Percentiles rank a stretch among this genome's conserved stretches.
Conservation (phyloP, 2,888 invertebrate genomes). For the Drosophila limbata region DNA sequence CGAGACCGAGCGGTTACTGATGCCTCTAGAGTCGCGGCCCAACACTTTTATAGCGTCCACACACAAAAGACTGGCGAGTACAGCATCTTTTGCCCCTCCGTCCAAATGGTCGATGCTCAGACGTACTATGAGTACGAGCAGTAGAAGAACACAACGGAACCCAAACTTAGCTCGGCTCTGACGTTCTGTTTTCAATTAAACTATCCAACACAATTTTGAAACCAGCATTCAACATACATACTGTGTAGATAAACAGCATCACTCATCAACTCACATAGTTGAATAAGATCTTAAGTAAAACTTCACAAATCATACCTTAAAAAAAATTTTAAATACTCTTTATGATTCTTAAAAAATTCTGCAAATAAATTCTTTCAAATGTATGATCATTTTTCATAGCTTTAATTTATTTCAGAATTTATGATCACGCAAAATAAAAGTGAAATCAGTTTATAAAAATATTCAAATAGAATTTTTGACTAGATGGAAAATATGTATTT, state of each 20-base stretch:
- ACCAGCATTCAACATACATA: background rate
- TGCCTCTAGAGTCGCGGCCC: constrained; percentile 40
- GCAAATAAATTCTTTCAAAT: too few species aligned
- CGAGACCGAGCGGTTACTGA: constrained; percentile 61
- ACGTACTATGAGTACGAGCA: constrained; percentile 14
- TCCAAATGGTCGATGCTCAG: constrained; percentile 12
- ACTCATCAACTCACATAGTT: background rate
- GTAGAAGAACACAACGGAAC: constrained; percentile 47
- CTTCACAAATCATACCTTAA: too few species aligned
- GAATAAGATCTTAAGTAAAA: background rate
- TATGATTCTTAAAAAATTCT: background rate
- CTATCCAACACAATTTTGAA: constrained; percentile 34
- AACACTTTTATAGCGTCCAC: constrained; percentile 67
- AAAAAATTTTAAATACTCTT: too few species aligned
- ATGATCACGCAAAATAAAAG: background rate
- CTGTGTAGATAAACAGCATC: background rate
- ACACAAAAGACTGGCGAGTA: constrained; percentile 59
- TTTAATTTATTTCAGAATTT: background rate
- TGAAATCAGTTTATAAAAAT: too few species aligned
- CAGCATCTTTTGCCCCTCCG: constrained; percentile 24
- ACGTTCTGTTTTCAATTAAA: constrained; percentile 30
- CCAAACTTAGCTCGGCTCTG: constrained; percentile 24
- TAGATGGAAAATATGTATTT: too few species aligned
- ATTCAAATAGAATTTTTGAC: too few species aligned
- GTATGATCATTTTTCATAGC: background rate